These are phyloP conservation scores for Bugulina stolonifera DNA, from an alignment of 2,888 invertebrate genomes.

Conservation along the genomic window DNA sequence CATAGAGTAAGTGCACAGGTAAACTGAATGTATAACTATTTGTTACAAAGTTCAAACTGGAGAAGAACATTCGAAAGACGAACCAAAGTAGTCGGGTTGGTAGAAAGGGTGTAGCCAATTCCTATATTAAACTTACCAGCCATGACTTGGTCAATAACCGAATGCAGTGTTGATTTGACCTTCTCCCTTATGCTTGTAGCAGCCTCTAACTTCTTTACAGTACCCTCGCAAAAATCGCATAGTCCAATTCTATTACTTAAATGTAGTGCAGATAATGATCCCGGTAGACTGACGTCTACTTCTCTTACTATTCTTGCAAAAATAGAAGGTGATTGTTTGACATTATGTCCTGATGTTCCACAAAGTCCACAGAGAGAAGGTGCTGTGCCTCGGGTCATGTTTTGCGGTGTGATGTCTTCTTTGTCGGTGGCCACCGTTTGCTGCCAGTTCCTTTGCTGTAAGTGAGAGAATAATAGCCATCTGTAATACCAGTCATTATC, in stretches of 20 bases:
- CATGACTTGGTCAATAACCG: too few species aligned
- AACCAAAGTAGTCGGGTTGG: too few species aligned
- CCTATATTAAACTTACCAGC: too few species aligned
- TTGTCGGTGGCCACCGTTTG: not conserved
- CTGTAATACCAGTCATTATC: constrained; percentile 24
- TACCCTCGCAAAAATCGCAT: not conserved
- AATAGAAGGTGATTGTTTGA: not conserved
- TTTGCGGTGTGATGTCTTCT: not conserved
- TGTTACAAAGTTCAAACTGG: too few species aligned
- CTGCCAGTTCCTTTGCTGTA: constrained; percentile 10
- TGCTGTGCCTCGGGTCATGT: not conserved
- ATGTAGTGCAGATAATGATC: not conserved
- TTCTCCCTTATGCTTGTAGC: not conserved
- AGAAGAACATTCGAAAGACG: too few species aligned
- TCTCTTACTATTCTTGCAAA: not conserved
- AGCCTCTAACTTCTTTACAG: not conserved
- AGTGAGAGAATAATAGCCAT: constrained; percentile 21
- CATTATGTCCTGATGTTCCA: not conserved
- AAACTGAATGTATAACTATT: too few species aligned
- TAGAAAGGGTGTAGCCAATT: too few species aligned
- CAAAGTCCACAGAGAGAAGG: not conserved
- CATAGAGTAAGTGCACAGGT: too few species aligned
- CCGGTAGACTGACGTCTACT: not conserved
- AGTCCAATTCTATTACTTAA: constrained; percentile 5
- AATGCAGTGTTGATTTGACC: not conserved